These are phyloP conservation scores for Sorex araneus DNA, from an alignment of 2,113 vertebrate species.

Conservation along the genomic window DNA sequence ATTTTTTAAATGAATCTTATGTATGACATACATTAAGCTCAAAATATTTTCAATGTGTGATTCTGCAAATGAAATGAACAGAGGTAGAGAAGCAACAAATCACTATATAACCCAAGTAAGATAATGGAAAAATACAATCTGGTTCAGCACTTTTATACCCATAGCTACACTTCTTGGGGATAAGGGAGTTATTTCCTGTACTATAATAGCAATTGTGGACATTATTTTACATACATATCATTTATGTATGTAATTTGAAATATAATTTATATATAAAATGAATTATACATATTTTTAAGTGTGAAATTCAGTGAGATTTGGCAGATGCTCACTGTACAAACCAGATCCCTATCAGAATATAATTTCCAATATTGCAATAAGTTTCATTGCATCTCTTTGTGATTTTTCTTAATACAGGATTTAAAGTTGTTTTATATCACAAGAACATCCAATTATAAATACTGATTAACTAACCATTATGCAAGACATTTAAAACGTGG, in stretches of 20 bases:
- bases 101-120: not conserved
- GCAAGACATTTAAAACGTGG: not conserved
- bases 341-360: not conserved
- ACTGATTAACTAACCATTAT: not conserved
- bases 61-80: conserved; percentile 30
- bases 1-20: not conserved
- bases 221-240: not conserved
- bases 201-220: no score
- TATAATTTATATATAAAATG: not conserved
- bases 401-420: not conserved
- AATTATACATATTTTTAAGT: not conserved
- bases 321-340: not conserved
- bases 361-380: not conserved
- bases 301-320: not conserved
- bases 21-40: not conserved
- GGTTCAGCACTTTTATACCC: not conserved
- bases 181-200: no score
- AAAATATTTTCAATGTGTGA: not conserved
- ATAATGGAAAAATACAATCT: not conserved
- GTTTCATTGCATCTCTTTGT: not conserved
- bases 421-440: conserved; percentile 7
- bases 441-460: conserved; percentile 53
- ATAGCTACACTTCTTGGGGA: no score
- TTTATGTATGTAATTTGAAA: not conserved
- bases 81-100: not conserved